A percentile compares a stretch with the other conserved stretches of the same genome.
These are phyloP conservation scores for Anastatus disparis DNA, from an alignment of 1,140 invertebrate species.

Conservation along the genomic window DNA sequence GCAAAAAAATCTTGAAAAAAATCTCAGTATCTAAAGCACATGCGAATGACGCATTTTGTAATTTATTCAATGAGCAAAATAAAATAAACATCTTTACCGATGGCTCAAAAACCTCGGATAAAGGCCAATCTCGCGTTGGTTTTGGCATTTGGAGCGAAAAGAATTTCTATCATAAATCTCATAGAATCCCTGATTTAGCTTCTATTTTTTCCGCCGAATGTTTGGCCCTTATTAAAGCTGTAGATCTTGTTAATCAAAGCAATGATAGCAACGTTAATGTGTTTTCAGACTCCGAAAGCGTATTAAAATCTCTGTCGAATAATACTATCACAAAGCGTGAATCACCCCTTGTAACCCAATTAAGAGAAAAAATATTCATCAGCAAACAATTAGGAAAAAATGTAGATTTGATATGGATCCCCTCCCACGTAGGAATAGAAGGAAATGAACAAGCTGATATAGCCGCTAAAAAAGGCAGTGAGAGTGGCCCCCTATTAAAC, in stretches of 20 bases:
- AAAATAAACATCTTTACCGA: background rate
- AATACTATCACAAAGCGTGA: background rate
- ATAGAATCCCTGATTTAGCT: background rate
- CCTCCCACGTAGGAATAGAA: background rate
- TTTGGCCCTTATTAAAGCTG: background rate
- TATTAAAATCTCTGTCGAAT: background rate
- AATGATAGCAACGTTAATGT: background rate
- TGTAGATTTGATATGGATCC: background rate
- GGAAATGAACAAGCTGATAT: background rate
- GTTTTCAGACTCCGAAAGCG: background rate
- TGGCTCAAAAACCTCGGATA: background rate
- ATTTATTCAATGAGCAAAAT: no score
- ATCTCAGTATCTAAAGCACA: no score
- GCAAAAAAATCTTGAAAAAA: background rate
- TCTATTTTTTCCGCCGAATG: background rate
- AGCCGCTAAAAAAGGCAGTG: background rate
- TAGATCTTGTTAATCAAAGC: background rate
- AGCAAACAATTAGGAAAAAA: background rate
- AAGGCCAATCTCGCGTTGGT: background rate
- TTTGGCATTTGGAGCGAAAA: background rate
- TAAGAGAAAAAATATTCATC: background rate
- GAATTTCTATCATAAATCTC: background rate
- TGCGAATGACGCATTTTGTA: no score
- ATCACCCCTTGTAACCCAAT: background rate
- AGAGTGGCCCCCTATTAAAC: background rate